phyloP scores from a whole-genome alignment of 2,797 vertebrate genomes.

The Peromyscus nudipes region DNA sequence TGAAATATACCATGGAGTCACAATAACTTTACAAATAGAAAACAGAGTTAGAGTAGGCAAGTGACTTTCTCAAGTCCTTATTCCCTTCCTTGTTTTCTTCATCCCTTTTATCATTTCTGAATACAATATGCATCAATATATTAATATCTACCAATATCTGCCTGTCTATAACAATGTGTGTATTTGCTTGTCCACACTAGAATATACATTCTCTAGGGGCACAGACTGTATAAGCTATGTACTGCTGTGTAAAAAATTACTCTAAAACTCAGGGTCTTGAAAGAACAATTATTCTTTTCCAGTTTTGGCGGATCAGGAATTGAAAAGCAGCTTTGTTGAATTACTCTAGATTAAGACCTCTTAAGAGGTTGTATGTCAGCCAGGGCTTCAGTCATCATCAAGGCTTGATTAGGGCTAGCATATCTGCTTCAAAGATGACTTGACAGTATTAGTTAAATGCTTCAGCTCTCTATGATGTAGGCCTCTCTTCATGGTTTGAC shows the following conservation, averaged over 20 bases:
- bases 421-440: slow-evolving; percentile 50
- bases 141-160: background rate
- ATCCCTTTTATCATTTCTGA: slow-evolving; percentile 29
- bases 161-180: background rate
- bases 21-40: slow-evolving; percentile 5
- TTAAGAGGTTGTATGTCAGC: background rate
- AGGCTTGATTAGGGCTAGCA: slow-evolving; percentile 15
- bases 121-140: background rate
- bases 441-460: background rate
- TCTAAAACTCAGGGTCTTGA: background rate
- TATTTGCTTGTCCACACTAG: slow-evolving; percentile 36
- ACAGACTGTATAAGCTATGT: slow-evolving; percentile 19
- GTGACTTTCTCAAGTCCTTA: background rate
- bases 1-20: background rate
- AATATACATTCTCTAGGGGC: background rate
- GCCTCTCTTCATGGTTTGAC: background rate
- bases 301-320: slow-evolving; percentile 12
- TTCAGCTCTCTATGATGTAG: background rate
- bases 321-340: slow-evolving; percentile 19
- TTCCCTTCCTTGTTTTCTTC: slow-evolving; percentile 43
- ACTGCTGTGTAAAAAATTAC: slow-evolving; percentile 15
- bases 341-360: slow-evolving; percentile 1
- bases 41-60: slow-evolving; percentile 25
- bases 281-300: background rate
- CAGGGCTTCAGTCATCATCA: slow-evolving; percentile 1